A percentile compares a stretch with the other conserved stretches of the same genome.
These are phyloP conservation scores for Ancistrus triradiatus DNA, from an alignment of 2,113 vertebrate species.

Conservation along the genomic window DNA sequence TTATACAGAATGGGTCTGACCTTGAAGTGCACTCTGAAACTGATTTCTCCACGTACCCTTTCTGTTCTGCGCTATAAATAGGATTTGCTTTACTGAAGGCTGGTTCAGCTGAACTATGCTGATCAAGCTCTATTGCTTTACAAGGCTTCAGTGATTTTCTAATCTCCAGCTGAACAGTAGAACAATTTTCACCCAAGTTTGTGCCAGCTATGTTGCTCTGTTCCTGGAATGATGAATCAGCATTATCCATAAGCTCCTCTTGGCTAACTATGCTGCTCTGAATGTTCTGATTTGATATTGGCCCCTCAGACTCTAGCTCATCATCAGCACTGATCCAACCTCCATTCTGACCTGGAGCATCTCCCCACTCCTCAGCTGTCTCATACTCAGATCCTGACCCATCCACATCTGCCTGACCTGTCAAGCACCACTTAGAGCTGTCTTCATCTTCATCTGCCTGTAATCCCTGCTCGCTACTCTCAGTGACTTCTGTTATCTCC, in stretches of 20 bases:
- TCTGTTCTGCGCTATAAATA: constrained; percentile 2
- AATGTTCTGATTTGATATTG: constrained; percentile 8
- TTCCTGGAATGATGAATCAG: background rate
- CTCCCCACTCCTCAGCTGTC: constrained; percentile 65
- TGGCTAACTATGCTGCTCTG: constrained; percentile 1
- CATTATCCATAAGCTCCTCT: constrained; percentile 20
- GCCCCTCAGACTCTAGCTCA: constrained; percentile 35
- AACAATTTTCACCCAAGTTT: constrained; percentile 7
- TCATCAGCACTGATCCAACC: constrained; percentile 60
- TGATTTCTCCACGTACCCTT: background rate
- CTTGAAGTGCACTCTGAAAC: constrained; percentile 9
- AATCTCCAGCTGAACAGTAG: constrained; percentile 7
- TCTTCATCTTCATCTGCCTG: constrained; percentile 29
- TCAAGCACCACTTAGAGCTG: constrained; percentile 20
- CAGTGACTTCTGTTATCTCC: constrained; percentile 52
- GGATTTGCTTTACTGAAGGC: background rate
- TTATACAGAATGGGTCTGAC: constrained; percentile 29
- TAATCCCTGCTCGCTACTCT: constrained; percentile 15
- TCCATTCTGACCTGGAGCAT: constrained; percentile 47
- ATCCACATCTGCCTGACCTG: constrained; percentile 53
- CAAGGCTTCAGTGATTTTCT: background rate
- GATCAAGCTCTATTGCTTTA: background rate
- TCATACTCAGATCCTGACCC: constrained; percentile 67
- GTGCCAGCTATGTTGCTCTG: constrained; percentile 6
- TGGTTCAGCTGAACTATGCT: background rate